These are phyloP conservation scores for Nasonia longicornis DNA, from an alignment of 1,140 invertebrate species.

Conservation along the genomic window DNA sequence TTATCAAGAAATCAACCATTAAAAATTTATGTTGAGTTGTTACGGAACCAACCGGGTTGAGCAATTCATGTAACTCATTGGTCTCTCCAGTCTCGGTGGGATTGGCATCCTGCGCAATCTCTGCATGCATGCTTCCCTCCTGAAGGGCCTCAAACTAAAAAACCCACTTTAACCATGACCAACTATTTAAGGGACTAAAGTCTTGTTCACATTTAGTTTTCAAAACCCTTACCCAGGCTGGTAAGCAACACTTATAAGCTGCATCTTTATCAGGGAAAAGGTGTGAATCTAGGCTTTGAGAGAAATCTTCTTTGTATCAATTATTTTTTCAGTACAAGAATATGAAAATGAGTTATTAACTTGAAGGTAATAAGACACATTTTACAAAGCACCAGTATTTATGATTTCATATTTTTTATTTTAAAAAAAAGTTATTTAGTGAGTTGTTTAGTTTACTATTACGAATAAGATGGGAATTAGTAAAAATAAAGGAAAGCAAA, in stretches of 20 bases:
- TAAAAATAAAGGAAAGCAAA: conserved; percentile 22
- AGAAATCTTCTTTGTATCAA: neutral
- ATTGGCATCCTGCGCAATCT: conserved; percentile 61
- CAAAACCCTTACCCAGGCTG: neutral
- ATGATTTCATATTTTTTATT: neutral
- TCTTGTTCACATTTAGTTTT: conserved; percentile 1
- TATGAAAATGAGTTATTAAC: neutral
- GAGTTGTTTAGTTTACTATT: neutral
- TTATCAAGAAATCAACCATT: conserved; percentile 31
- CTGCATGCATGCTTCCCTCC: conserved; percentile 66
- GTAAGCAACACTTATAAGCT: conserved; percentile 14
- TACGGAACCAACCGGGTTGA: conserved; percentile 66
- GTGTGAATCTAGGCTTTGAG: neutral
- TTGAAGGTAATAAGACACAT: neutral
- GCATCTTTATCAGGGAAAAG: neutral
- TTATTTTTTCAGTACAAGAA: neutral
- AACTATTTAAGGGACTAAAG: neutral
- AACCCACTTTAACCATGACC: conserved; percentile 55
- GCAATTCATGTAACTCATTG: conserved; percentile 65
- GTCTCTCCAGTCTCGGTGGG: conserved; percentile 61
- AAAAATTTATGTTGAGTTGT: conserved; percentile 51
- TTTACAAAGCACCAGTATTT: conserved; percentile 42
- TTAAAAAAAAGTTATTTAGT: neutral
- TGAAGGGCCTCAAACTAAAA: conserved; percentile 68
- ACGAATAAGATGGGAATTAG: conserved; percentile 8